Conservation (phyloP, 1,140 invertebrate species). For the Propsilocerus akamusi region DNA sequence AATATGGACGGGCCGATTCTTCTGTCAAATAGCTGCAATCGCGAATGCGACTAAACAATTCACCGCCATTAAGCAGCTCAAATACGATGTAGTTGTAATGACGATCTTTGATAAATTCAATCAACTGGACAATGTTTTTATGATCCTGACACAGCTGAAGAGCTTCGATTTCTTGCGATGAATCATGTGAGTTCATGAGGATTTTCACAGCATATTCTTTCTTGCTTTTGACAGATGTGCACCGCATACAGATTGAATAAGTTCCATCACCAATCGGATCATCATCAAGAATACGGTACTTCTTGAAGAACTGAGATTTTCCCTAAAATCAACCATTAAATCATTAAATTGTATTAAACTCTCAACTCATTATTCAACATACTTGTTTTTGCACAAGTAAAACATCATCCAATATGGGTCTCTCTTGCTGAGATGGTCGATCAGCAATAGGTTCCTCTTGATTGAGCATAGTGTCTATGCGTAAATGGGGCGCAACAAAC, state of each 20-base stretch:
- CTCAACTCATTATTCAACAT: not conserved
- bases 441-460: not conserved
- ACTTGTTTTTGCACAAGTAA: not conserved
- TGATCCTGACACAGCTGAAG: slow-evolving; percentile 70
- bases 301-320: slow-evolving; percentile 69
- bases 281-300: slow-evolving; percentile 54
- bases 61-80: slow-evolving; percentile 72
- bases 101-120: slow-evolving; percentile 66
- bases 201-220: slow-evolving; percentile 83
- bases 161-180: slow-evolving; percentile 55
- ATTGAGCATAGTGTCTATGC: not conserved
- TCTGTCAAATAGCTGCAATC: slow-evolving; percentile 49
- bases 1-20: slow-evolving; percentile 49
- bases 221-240: slow-evolving; percentile 50
- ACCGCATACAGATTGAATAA: slow-evolving; percentile 74
- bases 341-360: not conserved
- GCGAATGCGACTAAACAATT: slow-evolving; percentile 53
- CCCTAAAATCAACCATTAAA: slow-evolving; percentile 26
- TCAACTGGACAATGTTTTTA: slow-evolving; percentile 68
- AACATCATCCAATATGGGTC: not conserved
- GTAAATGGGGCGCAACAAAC: slow-evolving; percentile 75
- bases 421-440: not conserved
- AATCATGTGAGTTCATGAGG: slow-evolving; percentile 57
- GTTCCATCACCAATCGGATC: slow-evolving; percentile 66
- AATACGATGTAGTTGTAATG: slow-evolving; percentile 70